A percentile compares a stretch with the other conserved stretches of the same genome.
Evolutionary conservation across 2,113 vertebrate species (phyloP).

Genomic region (Otocyon megalotis): DNA sequence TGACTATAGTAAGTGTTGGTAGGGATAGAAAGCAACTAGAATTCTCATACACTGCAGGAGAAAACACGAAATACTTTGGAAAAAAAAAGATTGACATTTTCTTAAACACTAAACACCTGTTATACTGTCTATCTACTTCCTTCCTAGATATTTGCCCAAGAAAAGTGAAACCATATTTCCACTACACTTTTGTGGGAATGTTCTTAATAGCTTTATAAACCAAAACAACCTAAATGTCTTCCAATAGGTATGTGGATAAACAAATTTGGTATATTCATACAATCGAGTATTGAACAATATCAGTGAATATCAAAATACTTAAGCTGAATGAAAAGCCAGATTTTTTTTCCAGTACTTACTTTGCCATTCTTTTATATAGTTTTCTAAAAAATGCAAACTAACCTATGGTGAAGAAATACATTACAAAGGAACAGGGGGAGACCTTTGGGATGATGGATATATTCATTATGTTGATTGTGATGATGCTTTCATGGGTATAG

Average conservation of each 20-base stretch:
- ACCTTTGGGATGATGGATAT: not conserved
- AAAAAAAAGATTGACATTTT: not conserved
- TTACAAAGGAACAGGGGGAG: not conserved
- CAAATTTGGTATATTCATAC: not conserved
- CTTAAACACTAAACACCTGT: not conserved
- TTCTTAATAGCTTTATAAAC: not conserved
- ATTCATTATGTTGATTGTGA: not conserved
- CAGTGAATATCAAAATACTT: not conserved
- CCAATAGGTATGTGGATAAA: not conserved
- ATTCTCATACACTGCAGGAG: not conserved
- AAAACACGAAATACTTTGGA: not conserved
- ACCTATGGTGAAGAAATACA: not conserved
- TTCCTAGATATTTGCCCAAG: not conserved
- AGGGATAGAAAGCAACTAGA: not conserved
- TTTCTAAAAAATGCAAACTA: not conserved
- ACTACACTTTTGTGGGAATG: not conserved
- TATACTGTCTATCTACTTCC: not conserved
- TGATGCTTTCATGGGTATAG: not conserved
- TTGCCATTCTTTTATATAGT: not conserved
- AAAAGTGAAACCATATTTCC: not conserved
- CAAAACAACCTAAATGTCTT: not conserved
- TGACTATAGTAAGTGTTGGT: not conserved
- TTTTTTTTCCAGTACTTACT: not conserved
- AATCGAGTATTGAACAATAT: not conserved
- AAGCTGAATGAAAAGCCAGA: not conserved